Evolutionary conservation across 2,797 vertebrate genomes (phyloP).

Genomic region (Xenopus petersii): DNA sequence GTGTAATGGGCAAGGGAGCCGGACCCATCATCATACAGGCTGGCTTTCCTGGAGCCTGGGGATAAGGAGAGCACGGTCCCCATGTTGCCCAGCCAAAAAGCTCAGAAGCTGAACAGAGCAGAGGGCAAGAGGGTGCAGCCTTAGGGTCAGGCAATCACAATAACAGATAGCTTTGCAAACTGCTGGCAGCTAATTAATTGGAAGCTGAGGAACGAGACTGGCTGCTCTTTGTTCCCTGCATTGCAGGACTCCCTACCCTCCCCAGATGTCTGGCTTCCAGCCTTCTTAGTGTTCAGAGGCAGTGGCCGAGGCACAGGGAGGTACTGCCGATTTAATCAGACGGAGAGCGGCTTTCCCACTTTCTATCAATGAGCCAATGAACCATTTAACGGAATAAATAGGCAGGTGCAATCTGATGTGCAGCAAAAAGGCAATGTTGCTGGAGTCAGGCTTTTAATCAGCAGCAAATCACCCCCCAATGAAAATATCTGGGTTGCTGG

Average conservation of each 20-base stretch:
- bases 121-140: not conserved
- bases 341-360: not conserved
- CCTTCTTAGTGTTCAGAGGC: not conserved
- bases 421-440: not conserved
- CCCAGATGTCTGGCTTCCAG: conserved; percentile 5
- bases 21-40: conserved; percentile 68
- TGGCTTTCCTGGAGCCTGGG: conserved; percentile 68
- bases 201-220: conserved; percentile 32
- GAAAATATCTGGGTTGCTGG: no score
- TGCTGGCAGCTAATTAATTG: conserved; percentile 25
- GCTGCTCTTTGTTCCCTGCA: conserved; percentile 36
- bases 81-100: conserved; percentile 57
- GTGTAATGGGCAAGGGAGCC: conserved; percentile 73
- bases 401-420: not conserved
- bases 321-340: not conserved
- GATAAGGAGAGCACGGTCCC: conserved; percentile 77
- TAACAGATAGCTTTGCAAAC: conserved; percentile 19
- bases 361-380: not conserved
- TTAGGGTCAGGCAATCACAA: not conserved
- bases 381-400: not conserved
- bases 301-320: not conserved
- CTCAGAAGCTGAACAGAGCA: conserved; percentile 1
- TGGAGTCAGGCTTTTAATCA: not conserved
- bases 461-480: not conserved
- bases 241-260: conserved; percentile 28